Conservation (phyloP, 2,888 invertebrate genomes). For the Heliconius hortense region DNA sequence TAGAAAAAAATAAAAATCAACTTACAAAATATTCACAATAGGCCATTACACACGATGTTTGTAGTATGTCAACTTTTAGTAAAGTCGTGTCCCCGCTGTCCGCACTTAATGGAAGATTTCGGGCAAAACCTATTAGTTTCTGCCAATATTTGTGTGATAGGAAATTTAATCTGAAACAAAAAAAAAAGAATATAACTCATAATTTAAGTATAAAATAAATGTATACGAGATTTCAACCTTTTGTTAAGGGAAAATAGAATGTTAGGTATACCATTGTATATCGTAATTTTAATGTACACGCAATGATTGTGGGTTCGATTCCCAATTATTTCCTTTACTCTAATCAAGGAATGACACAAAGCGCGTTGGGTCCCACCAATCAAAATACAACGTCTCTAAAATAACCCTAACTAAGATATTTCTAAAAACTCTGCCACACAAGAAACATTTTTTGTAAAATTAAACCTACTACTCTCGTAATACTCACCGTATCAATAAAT, state of each 20-base stretch:
- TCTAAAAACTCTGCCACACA: too few relatives aligned
- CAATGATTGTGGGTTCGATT: too few relatives aligned
- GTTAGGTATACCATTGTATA: too few relatives aligned
- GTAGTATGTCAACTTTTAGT: constrained; percentile 84
- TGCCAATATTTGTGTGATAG: constrained; percentile 87
- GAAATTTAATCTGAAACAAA: constrained; percentile 83
- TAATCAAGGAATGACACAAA: too few relatives aligned
- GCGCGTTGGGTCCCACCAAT: too few relatives aligned
- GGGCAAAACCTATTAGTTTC: constrained; percentile 76
- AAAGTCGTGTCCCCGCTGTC: constrained; percentile 63
- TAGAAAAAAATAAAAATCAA: constrained; percentile 38
- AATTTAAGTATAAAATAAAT: neutral
- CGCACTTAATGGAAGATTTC: constrained; percentile 62
- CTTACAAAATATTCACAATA: constrained; percentile 91
- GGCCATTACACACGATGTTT: constrained; percentile 85
- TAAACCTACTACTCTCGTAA: too few relatives aligned
- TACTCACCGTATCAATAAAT: constrained; percentile 76
- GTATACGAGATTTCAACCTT: too few relatives aligned
- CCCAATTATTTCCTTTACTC: too few relatives aligned
- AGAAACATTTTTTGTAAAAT: too few relatives aligned
- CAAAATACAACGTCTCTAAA: too few relatives aligned
- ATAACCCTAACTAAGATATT: too few relatives aligned
- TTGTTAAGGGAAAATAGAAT: neutral
- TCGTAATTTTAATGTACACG: too few relatives aligned
- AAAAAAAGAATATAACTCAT: neutral